Conservation (phyloP, 2,888 invertebrate species). For the Dryocosmus kuriphilus region DNA sequence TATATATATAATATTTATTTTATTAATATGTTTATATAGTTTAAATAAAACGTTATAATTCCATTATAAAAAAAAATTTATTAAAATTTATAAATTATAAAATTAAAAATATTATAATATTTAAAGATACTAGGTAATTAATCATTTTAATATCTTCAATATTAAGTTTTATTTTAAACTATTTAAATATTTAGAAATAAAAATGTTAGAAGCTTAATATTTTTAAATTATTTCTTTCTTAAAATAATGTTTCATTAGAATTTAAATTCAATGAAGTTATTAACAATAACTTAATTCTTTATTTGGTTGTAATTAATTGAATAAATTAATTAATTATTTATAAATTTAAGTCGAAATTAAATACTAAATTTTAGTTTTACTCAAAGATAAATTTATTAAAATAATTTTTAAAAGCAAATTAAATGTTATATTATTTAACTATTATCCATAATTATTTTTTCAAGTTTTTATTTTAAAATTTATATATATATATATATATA, state of each 20-base stretch:
- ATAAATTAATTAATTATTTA: too few relatives aligned
- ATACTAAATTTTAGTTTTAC: too few relatives aligned
- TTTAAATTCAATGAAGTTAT: slow-evolving; percentile 80
- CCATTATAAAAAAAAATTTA: too few relatives aligned
- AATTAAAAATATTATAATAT: slow-evolving; percentile 83
- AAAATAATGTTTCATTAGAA: slow-evolving; percentile 81
- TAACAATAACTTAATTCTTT: slow-evolving; percentile 84
- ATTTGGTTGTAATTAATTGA: too few relatives aligned
- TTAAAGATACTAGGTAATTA: slow-evolving; percentile 77
- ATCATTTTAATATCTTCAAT: slow-evolving; percentile 43
- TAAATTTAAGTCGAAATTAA: too few relatives aligned
- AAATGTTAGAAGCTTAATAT: too few relatives aligned
- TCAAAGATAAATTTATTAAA: too few relatives aligned
- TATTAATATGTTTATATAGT: slow-evolving; percentile 83
- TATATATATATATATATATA: slow-evolving; percentile 76
- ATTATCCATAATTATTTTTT: slow-evolving; percentile 77
- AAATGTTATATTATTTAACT: slow-evolving; percentile 81
- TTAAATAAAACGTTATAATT: too few relatives aligned
- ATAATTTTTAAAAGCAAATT: too few relatives aligned
- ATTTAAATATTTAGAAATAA: too few relatives aligned
- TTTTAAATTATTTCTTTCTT: too few relatives aligned
- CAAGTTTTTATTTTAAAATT: slow-evolving; percentile 66
- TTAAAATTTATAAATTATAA: slow-evolving; percentile 81
- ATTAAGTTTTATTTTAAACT: slow-evolving; percentile 13
- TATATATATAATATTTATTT: too few relatives aligned